These are phyloP conservation scores for Thelaira solivaga DNA, from an alignment of 2,888 invertebrate species.

Conservation along the genomic window DNA sequence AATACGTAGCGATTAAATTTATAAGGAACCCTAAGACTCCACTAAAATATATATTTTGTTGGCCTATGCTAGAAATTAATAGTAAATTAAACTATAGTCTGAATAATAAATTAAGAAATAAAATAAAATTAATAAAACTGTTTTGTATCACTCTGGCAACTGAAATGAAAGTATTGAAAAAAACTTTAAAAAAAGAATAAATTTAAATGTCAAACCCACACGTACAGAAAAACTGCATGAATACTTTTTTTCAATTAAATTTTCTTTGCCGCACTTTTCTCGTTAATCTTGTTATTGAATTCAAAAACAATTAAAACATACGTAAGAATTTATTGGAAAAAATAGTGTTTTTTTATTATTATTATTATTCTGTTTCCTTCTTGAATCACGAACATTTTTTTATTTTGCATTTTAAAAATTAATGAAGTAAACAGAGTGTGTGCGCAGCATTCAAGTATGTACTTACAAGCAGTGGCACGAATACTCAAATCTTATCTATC, in stretches of 20 bases:
- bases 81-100: no score
- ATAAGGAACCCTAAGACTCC: no score
- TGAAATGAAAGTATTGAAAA: no score
- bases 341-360: not conserved
- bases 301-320: conserved; percentile 59
- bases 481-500: conserved; percentile 58
- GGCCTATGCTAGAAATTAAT: no score
- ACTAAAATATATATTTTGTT: no score
- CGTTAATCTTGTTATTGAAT: conserved; percentile 57
- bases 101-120: no score
- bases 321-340: conserved; percentile 57
- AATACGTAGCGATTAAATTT: no score
- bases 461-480: conserved; percentile 48
- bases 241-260: not conserved
- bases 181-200: no score
- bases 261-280: conserved; percentile 29
- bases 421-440: conserved; percentile 5
- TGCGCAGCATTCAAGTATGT: conserved; percentile 14
- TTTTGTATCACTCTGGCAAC: no score
- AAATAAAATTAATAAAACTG: no score
- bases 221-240: conserved; percentile 6
- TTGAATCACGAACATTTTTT: conserved; percentile 38
- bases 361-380: not conserved
- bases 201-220: conserved; percentile 44
- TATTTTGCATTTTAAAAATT: conserved; percentile 30